phyloP scores from a whole-genome alignment of 2,888 invertebrate genomes.

The Dexiosoma caninum region DNA sequence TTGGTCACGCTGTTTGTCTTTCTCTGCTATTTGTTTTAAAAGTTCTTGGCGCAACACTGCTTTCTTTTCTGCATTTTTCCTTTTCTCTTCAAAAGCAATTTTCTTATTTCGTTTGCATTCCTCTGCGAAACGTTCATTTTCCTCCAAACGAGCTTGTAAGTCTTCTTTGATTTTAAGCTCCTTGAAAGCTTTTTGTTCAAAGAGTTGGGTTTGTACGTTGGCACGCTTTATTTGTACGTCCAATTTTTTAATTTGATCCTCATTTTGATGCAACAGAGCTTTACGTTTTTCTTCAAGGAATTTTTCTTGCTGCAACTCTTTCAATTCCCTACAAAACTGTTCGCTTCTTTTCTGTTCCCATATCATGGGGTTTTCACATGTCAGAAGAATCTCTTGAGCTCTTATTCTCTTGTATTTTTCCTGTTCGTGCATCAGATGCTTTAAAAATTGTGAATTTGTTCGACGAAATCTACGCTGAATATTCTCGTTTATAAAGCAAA shows the following conservation, averaged over 20 bases:
- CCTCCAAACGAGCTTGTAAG: not conserved
- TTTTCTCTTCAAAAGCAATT: not conserved
- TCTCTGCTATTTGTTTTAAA: slow-evolving; percentile 32
- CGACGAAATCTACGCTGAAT: not conserved
- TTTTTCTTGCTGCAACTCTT: not conserved
- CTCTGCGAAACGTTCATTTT: not conserved
- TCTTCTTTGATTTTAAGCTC: not conserved
- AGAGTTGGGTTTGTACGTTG: slow-evolving; percentile 11
- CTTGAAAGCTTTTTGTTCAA: slow-evolving; percentile 22
- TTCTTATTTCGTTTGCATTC: not conserved
- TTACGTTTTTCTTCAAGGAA: slow-evolving; percentile 17
- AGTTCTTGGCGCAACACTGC: slow-evolving; percentile 14
- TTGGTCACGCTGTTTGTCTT: not conserved
- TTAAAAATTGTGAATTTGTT: slow-evolving; percentile 21
- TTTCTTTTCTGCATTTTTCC: not conserved
- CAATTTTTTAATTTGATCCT: slow-evolving; percentile 23
- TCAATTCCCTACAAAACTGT: not conserved
- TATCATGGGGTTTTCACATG: slow-evolving; percentile 22
- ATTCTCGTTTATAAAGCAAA: not conserved
- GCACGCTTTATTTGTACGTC: slow-evolving; percentile 26
- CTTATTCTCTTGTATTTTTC: not conserved
- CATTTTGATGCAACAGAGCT: slow-evolving; percentile 22
- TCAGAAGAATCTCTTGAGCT: slow-evolving; percentile 22
- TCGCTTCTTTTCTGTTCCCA: not conserved
- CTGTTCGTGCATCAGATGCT: slow-evolving; percentile 1